These are phyloP conservation scores for Bombyx huttoni DNA, from an alignment of 2,888 invertebrate genomes.

Conservation along the genomic window DNA sequence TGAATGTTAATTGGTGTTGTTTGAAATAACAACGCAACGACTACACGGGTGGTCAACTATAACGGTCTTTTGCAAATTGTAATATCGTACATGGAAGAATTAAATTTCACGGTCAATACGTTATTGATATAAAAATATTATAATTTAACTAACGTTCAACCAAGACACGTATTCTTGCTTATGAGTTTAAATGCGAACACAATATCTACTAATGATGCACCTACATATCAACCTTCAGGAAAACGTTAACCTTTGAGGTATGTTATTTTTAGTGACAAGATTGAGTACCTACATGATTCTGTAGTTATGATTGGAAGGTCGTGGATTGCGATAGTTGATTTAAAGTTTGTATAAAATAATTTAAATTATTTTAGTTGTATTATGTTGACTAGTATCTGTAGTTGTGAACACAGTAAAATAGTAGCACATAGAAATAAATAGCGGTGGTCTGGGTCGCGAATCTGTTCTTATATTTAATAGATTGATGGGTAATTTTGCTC, in stretches of 20 bases:
- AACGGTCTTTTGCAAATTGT: background rate
- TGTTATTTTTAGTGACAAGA: constrained; percentile 15
- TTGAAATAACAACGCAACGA: background rate
- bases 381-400: too few relatives aligned
- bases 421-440: too few relatives aligned
- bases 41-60: background rate
- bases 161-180: constrained; percentile 6
- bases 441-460: too few relatives aligned
- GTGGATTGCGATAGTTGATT: background rate
- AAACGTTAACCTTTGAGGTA: constrained; percentile 10
- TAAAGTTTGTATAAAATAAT: too few relatives aligned
- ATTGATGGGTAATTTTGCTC: too few relatives aligned
- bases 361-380: too few relatives aligned
- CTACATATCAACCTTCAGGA: background rate
- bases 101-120: constrained; percentile 28
- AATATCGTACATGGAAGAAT: constrained; percentile 23
- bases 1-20: background rate
- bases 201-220: constrained; percentile 1
- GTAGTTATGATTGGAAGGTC: constrained; percentile 3
- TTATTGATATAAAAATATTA: constrained; percentile 20
- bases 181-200: constrained; percentile 4
- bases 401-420: too few relatives aligned
- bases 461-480: too few relatives aligned
- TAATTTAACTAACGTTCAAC: constrained; percentile 6
- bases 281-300: constrained; percentile 16